Evolutionary conservation across 2,113 vertebrate genomes (phyloP).

Genomic region (Psophia crepitans): DNA sequence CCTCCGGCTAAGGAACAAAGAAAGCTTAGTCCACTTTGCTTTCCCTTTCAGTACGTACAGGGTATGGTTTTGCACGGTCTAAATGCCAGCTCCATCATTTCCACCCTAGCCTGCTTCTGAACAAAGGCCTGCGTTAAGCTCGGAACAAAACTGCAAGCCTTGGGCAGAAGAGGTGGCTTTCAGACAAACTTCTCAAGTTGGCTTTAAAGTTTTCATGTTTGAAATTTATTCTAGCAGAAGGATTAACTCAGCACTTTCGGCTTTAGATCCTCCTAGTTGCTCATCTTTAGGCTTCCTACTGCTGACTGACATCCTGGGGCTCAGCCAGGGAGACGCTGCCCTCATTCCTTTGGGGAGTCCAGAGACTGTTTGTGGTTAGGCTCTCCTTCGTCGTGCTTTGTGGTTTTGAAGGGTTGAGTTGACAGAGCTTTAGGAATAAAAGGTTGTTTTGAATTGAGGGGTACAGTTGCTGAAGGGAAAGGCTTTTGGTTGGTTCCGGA

Average conservation of each 20-base stretch:
- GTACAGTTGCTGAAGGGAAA: not conserved
- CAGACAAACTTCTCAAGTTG: not conserved
- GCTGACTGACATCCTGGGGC: not conserved
- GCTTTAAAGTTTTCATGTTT: not conserved
- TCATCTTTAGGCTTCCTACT: not conserved
- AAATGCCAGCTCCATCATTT: not conserved
- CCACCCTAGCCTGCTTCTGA: not conserved
- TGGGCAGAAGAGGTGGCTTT: not conserved
- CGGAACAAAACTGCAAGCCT: not conserved
- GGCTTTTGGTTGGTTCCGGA: not conserved
- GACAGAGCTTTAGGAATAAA: not conserved
- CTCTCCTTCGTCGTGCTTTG: not conserved
- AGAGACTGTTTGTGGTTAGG: not conserved
- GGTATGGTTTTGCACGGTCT: not conserved
- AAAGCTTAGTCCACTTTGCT: not conserved
- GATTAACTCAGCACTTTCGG: not conserved
- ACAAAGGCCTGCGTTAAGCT: not conserved
- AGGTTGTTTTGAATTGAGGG: not conserved
- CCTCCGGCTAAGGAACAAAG: not conserved
- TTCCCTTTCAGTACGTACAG: not conserved
- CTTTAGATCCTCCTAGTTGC: not conserved
- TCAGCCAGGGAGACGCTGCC: rapidly evolving
- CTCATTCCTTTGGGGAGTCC: not conserved
- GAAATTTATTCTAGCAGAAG: not conserved
- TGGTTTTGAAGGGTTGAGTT: not conserved